phyloP scores from a whole-genome alignment of 2,888 invertebrate species.

The Sphaerophoria rueppellii region DNA sequence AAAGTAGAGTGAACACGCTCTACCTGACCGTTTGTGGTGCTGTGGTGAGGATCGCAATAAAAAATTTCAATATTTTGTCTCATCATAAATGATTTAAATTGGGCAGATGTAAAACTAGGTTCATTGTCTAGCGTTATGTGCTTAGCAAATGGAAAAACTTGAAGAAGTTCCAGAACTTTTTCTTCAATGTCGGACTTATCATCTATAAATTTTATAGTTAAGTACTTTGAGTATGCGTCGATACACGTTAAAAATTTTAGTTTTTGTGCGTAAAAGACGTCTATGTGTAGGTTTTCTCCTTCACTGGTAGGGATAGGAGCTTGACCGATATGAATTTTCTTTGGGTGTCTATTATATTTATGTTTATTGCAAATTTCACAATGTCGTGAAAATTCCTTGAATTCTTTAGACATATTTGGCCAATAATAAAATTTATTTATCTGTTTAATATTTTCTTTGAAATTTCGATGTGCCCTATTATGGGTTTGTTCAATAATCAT shows the following conservation, averaged over 20 bases:
- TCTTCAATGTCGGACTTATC: not conserved
- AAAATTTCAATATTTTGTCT: not conserved
- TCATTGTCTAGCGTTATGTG: not conserved
- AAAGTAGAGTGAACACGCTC: slow-evolving; percentile 35
- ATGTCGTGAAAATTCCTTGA: slow-evolving; percentile 5
- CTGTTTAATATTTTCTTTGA: slow-evolving; percentile 26
- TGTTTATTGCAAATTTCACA: not conserved
- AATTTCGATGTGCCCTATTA: slow-evolving; percentile 12
- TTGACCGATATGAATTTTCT: too few relatives aligned
- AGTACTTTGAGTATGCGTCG: too few relatives aligned
- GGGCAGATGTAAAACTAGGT: not conserved
- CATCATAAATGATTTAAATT: slow-evolving; percentile 9
- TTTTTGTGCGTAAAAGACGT: not conserved
- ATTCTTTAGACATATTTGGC: slow-evolving; percentile 40
- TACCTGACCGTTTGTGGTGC: slow-evolving; percentile 6
- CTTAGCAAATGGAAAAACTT: not conserved
- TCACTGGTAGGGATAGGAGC: too few relatives aligned
- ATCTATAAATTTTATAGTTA: not conserved
- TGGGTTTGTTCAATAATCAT: slow-evolving; percentile 18
- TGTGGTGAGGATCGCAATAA: too few relatives aligned
- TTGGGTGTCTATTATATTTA: not conserved
- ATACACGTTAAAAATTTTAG: not conserved
- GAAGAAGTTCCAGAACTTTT: not conserved
- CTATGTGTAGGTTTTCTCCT: too few relatives aligned
- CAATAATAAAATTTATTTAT: slow-evolving; percentile 33